Base-by-base conservation (phyloP, 1,140 invertebrate genomes). In the Chelonus insularis region DNA sequence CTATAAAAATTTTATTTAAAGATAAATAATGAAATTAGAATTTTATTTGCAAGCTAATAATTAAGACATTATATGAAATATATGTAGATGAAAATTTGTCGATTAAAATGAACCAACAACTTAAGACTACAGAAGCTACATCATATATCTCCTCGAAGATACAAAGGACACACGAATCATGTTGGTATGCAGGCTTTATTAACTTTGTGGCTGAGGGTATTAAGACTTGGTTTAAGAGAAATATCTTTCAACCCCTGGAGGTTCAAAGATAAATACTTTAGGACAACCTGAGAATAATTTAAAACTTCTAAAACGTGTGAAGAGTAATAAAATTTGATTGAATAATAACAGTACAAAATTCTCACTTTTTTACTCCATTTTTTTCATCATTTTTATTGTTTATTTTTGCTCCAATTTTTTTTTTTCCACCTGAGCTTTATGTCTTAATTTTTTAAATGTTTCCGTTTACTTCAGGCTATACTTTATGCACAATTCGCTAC, bases 171-270 rank as follows among this genome's bases (percentile, higher is more conserved):
- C 4, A 11, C 1, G 63, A 68, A 67, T 68, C 23, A 52, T 58
- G 45, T 54, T 59, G 68, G 64, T 67, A 72, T 68, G 66, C 67
- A 37, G 64, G 61, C 65, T 72, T 70, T 72, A 72, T 72, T 72
- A 72, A 72, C 66, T 68, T 66, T 68, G 69, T 66, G 69, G 69
- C 64, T 66, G 64, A 65, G 62, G 25, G 61, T 63, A 66, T 63
- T 60, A 66, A 67, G 65, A 67, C 61, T 58, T 57, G 70, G 70
- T 68, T 56, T 54, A 70, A 52, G 67, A 68, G 63, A 55, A 62
- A 66, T 50, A 67, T 64, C 39, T 57, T 51, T 45, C 54, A 58
- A 43, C 51, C 39, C 20, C 47, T 47, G 36, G 51, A 25, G 45
- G 54, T 34, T 50, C 18, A 61, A 69, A 67, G 70, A 72, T 72